Percentiles rank a stretch among this genome's conserved stretches.
Conservation (phyloP, 2,113 vertebrate species). For the Monopterus albus region DNA sequence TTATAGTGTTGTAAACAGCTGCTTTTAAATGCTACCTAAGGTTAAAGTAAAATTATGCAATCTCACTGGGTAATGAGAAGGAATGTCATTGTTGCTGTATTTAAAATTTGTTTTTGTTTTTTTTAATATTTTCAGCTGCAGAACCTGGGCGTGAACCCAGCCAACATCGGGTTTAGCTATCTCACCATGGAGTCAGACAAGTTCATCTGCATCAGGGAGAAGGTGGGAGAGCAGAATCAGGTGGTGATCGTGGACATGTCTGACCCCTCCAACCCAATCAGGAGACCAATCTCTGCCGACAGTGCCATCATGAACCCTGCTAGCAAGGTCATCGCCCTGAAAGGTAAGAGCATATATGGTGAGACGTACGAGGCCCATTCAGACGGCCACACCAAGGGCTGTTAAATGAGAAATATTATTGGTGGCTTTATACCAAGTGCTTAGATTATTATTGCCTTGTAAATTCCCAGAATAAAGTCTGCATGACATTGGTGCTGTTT, state of each 20-base stretch:
- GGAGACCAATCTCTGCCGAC: conserved; percentile 92
- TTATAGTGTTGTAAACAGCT: too few species aligned
- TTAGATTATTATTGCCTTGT: conserved; percentile 31
- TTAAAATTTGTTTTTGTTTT: conserved; percentile 24
- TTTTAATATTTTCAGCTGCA: too few species aligned
- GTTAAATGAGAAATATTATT: conserved; percentile 37
- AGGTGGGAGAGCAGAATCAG: conserved; percentile 91
- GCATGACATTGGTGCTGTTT: conserved; percentile 27
- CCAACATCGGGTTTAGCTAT: conserved; percentile 93
- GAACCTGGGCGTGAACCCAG: conserved; percentile 91
- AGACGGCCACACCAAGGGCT: neutral
- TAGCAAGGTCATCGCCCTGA: conserved; percentile 93
- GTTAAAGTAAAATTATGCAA: too few species aligned
- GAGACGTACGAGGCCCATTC: too few species aligned
- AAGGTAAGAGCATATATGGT: conserved; percentile 80
- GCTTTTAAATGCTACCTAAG: too few species aligned
- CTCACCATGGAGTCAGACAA: conserved; percentile 95
- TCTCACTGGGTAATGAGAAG: too few species aligned
- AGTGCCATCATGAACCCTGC: conserved; percentile 94
- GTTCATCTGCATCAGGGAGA: conserved; percentile 93
- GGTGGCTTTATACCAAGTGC: conserved; percentile 1
- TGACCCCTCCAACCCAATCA: conserved; percentile 87
- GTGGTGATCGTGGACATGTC: conserved; percentile 92
- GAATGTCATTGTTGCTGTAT: neutral
- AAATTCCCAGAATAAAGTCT: conserved; percentile 36